Base-by-base conservation (phyloP, 2,888 invertebrate species). In the Scaptodrosophila latifasciaeformis region DNA sequence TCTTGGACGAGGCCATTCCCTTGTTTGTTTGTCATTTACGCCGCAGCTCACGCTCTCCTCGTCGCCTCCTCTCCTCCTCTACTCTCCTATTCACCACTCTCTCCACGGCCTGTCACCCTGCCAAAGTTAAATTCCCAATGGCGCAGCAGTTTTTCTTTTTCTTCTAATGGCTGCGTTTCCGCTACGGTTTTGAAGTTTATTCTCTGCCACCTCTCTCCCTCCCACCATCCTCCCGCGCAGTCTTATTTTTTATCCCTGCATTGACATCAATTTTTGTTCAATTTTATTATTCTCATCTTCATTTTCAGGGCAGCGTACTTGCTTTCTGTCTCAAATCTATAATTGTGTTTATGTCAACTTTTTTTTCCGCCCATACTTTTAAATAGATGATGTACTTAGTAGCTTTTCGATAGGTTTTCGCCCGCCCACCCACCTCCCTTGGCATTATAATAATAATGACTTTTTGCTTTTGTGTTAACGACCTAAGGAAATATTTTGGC, bases 401-500 rank as follows among this genome's bases (percentile, higher is more conserved):
- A 53, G 29, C 12, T 44, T 10, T 43, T 17, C 24, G 7, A 24
- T n/a, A n/a, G n/a, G n/a, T n/a, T n/a, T 12, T 13, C 35, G 15
- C 2, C 2, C n/a, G 17, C 17, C 18, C 12, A n/a, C 6, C 15
- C 12, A n/a, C n/a, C 43, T 21, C 3, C 24, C 49, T 30, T 57
- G 65, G 77, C 54, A 66, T 76, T 79, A 76, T 67, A 79, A 57
- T 50, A 62, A 82, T 82, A 80, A 82, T 80, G 79, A 79, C 81
- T 79, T n/a, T n/a, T 81, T 67, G 81, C 66, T 64, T 76, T 79
- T 79, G 77, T 74, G 67, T 74, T 80, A 82, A 82, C 82, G 82
- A 82, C 80, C 81, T 71, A 77, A 77, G 81, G 82, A 82, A 80
- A 82, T 71, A 74, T 81, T n/a, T 80, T 82, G 77, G 77, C 70